Evolutionary conservation across 2,113 vertebrate species (phyloP), one percentile per base, ranked within the genome.

Genomic region (Tetrao urogallus): DNA sequence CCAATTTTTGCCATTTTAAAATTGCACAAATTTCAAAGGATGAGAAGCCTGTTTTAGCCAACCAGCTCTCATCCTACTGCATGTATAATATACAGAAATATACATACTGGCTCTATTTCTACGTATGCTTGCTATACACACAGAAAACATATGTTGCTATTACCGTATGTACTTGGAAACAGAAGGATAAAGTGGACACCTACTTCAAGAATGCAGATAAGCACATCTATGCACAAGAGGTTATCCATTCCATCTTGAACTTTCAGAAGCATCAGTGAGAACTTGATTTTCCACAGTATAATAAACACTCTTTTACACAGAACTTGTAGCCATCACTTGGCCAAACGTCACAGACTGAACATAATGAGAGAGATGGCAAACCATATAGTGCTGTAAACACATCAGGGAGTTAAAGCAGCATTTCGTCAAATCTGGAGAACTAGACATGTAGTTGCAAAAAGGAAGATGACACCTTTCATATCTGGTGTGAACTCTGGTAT

Each of bases 281-380:
- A 75, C 54, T 82, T 90, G 52, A 2, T 92, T 92, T 94, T 86
- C 40, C 52, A 43, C 34, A 71, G 66, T 12, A 56, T 30, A 95
- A 86, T 40, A 88, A 91, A 86, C 36, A 67, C 20, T 67, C 15
- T 84, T 91, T 61, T 64, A 71, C 14, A 36, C 47, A 83, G 25
- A 10, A 58, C 72, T 90, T 50, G 11, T 0, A 82, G 71, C 56
- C 78, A 19, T 80, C 60, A 63, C 86, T 65, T 89, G 91, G 75
- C 64, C 74, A 77, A 90, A 82, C 36, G 82, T 63, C 66, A 48
- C 1, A 6, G n/a, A 50, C 87, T 71, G 60, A 94, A 60, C 48
- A 22, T 38, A 60, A 85, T 83, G 66, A 91, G 47, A 57, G 82
- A 90, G 76, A 91, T 81, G 69, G 72, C 64, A 67, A 73, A 48